Conservation (phyloP, 2,888 invertebrate genomes). For the Epiperipatus broadwayi region DNA sequence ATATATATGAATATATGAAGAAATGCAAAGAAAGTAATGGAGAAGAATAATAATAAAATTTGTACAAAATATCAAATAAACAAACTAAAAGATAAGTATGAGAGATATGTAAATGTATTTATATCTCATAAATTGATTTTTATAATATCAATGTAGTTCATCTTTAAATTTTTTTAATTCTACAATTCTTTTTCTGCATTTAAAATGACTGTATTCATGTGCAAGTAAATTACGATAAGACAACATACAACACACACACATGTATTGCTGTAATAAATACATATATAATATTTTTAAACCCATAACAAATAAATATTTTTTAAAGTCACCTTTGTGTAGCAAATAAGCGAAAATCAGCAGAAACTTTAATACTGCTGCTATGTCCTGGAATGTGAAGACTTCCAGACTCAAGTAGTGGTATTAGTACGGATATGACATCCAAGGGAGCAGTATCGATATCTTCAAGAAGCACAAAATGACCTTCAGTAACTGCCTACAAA, state of each 20-base stretch:
- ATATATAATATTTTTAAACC: not conserved
- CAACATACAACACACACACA: not conserved
- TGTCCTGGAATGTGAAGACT: conserved; percentile 69
- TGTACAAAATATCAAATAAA: too few species aligned
- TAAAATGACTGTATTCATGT: too few species aligned
- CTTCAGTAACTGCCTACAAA: conserved; percentile 52
- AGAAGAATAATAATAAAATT: too few species aligned
- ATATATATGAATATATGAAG: too few species aligned
- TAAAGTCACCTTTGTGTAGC: conserved; percentile 47
- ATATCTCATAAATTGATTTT: too few species aligned
- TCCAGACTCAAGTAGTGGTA: conserved; percentile 62
- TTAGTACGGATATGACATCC: conserved; percentile 72
- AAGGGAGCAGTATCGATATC: conserved; percentile 83
- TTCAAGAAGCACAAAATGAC: conserved; percentile 80
- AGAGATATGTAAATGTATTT: too few species aligned
- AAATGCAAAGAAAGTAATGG: too few species aligned
- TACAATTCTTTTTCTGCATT: too few species aligned
- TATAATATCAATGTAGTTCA: too few species aligned
- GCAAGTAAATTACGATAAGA: conserved; percentile 5
- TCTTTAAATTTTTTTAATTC: too few species aligned
- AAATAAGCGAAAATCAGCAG: conserved; percentile 76
- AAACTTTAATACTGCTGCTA: conserved; percentile 54
- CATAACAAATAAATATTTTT: conserved; percentile 8
- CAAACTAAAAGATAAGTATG: too few species aligned
- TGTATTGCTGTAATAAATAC: not conserved